Evolutionary conservation across 2,113 vertebrate species (phyloP), one percentile per base, ranked within the genome.

Genomic region (Nestor notabilis): DNA sequence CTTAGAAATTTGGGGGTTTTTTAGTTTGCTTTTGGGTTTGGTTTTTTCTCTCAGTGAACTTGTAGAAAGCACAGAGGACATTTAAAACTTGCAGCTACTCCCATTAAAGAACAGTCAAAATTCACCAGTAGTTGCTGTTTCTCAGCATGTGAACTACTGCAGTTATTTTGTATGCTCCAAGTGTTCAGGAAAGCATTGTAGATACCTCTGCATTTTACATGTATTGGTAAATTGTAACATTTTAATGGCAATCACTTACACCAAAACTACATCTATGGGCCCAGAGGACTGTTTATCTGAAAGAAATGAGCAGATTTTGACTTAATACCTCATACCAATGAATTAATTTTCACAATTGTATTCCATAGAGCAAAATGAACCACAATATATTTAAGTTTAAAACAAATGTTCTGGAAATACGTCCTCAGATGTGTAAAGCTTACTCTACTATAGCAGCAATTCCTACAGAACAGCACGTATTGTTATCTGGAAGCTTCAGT

Each of bases 31-130:
- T 65, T 20, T 8, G 7, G 10, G 28, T 37, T 15, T 43, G 8
- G 2, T 33, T 28, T 39, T 24, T 41, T 7, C 2, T 53, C 78
- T 31, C 24, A 89, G n/a, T 37, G 12, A 70, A 66, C 13, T 65
- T 87, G 25, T 24, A 46, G 39, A 64, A 55, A 82, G 14, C 81
- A 78, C 14, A 79, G 39, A 72, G 74, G 27, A 33, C 10, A 35
- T 64, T 47, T 46, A 53, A 63, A 35, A 23, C 23, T 66, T 24
- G 6, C 24, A 85, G 5, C 0, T 0, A 21, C 5, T 35, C 13
- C 13, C 9, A 60, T 9, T n/a, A 6, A 27, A 68, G 84, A 41
- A 21, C 61, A 44, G 20, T 47, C 10, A 84, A 64, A 74, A 89
- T 47, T 53, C 61, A 77, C 6, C 55, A 70, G 17, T 28, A 66